Base-by-base conservation (phyloP, 2,888 invertebrate species). In the Steinernema scapterisci region DNA sequence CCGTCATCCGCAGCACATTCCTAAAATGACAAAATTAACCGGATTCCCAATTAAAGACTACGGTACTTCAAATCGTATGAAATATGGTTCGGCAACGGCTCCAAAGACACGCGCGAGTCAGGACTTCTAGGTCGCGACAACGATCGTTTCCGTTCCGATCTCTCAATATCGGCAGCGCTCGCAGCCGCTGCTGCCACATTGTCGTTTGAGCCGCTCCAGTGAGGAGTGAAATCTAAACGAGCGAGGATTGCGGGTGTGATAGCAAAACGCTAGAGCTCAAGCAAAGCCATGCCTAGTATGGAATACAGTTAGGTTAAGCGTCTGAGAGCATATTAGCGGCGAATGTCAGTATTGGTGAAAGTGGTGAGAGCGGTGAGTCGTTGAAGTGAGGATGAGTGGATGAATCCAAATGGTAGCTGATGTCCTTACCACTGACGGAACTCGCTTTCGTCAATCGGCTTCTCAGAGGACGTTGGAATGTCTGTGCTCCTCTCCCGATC, bases 1-100 rank as follows among this genome's bases (percentile, higher is more conserved):
- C 97, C 0, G 94, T 93, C 95, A 99, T 97, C 31, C 93, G 80
- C 56, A 88, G 81, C 3, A 88, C 87, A 72, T 88, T 88, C 72
- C 88, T 87, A 75, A 70, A 82, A 77, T 9, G 9, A 38, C 87
- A 75, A 70, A 82, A 77, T 9, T 6, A 38, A 38, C 38, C 38
- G 9, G 5, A 45, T 7, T 16, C 23, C 13, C 21, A 44, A 21
- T 23, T 19, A 16, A 45, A 5, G 25, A n/a, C 0, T 27, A 76
- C 75, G 85, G 79, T 76, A 90, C 90, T 88, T 90, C 83, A 90
- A 86, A 82, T 90, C 90, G 85, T 88, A 88, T 31, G 88, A 87
- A 21, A 90, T 85, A 45, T 89, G 88, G 31, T 87, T 88, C 13
- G 90, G 89, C 74, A 90, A 80, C 0, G 89, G 88, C 72, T 88